These are phyloP conservation scores for Lepus europaeus DNA, from an alignment of 2,113 vertebrate genomes.

Conservation along the genomic window DNA sequence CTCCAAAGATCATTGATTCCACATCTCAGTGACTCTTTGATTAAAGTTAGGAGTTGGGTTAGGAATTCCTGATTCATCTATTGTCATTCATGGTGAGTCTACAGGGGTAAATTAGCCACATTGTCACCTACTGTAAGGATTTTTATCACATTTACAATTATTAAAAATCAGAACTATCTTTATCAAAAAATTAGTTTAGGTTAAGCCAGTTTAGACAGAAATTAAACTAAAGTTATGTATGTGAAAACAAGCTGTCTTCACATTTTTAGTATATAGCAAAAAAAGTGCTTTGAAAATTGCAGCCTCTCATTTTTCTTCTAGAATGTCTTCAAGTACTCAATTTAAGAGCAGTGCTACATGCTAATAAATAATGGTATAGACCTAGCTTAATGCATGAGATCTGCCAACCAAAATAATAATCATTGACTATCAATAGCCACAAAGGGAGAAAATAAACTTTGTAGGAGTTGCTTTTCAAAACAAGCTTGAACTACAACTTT, in stretches of 20 bases:
- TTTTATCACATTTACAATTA: background rate
- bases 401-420: slow-evolving; percentile 34
- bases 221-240: background rate
- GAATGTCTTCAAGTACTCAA: background rate
- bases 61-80: background rate
- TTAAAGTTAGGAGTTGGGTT: background rate
- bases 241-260: background rate
- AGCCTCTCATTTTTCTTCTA: background rate
- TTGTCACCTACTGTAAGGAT: background rate
- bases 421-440: background rate
- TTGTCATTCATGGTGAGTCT: background rate
- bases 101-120: background rate
- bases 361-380: slow-evolving; percentile 30
- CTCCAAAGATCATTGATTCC: background rate
- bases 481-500: background rate
- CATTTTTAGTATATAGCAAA: background rate
- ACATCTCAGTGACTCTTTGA: background rate
- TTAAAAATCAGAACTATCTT: background rate
- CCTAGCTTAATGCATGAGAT: background rate
- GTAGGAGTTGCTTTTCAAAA: background rate
- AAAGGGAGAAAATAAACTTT: background rate
- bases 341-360: slow-evolving; percentile 10
- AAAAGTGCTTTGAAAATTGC: background rate
- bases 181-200: background rate
- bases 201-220: background rate